Evolutionary conservation across 2,113 vertebrate species (phyloP), one percentile per base, ranked within the genome.

Genomic region (Mesembrinibis cayennensis): DNA sequence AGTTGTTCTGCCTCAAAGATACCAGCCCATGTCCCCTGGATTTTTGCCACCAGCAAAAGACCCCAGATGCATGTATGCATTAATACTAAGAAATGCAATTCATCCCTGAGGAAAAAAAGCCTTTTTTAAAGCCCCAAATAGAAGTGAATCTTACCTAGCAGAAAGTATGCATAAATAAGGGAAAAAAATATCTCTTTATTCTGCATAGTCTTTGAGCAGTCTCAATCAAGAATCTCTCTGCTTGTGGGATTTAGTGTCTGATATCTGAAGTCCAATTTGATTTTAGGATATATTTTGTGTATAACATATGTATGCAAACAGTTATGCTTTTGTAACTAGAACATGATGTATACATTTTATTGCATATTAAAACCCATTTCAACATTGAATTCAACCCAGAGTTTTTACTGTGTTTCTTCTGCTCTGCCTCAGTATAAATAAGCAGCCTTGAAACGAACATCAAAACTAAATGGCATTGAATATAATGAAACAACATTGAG

Each of bases 391-490:
- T 96, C 95, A 96, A 86, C 74, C 45, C 47, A 56, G 90, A 79
- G 89, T 90, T 93, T 92, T 95, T 91, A 78, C 80, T 93, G 92
- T 53, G 11, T 91, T 97, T 97, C 81, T 55, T 95, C 78, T 1
- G 22, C 45, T 74, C 91, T 97, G 95, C 81, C 74, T 97, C 87
- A n/a, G 92, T 97, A 96, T 97, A 97, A 98, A 97, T 94, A 98
- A 96, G 97, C 96, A 98, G 95, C 98, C 98, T 98, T 98, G 98
- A 98, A 97, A 97, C 16, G 89, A 98, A 97, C 96, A 98, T 98
- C 98, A 97, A 97, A 98, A 97, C 95, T 97, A 97, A 97, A 96
- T 98, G 98, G 90, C 98, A 97, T 98, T 98, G 98, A 98, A 91
- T 96, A 87, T 98, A 98, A 98, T 98, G 97, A 98, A 98, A 96